Conservation (phyloP, 1,140 invertebrate genomes). For the Atopsyche davidsoni region DNA sequence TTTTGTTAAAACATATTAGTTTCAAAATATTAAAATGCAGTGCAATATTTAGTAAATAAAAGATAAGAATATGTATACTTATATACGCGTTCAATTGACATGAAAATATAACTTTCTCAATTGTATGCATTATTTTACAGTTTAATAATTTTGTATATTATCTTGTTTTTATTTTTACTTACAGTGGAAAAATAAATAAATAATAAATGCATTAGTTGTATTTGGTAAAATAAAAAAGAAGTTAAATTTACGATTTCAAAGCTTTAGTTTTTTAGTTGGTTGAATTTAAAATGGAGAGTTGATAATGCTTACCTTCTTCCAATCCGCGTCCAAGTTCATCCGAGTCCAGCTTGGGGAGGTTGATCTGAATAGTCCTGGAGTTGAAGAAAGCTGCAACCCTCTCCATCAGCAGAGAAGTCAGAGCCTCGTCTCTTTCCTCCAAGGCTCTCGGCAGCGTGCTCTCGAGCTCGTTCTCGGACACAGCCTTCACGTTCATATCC, state of each 20-base stretch:
- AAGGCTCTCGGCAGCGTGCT: conserved; percentile 54
- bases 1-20: no score
- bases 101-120: no score
- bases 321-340: conserved; percentile 61
- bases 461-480: conserved; percentile 61
- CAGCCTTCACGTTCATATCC: conserved; percentile 35
- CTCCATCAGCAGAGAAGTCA: conserved; percentile 65
- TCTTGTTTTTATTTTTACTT: no score
- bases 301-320: conserved; percentile 60
- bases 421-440: conserved; percentile 56
- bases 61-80: no score
- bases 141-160: no score
- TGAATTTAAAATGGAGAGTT: conserved; percentile 3
- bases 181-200: conserved; percentile 1
- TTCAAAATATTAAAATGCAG: no score
- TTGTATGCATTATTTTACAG: no score
- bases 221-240: not conserved
- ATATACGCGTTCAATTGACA: no score
- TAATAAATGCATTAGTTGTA: not conserved
- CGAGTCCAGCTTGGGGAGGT: conserved; percentile 62
- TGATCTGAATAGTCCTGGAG: conserved; percentile 66
- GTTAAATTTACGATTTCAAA: no score
- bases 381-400: conserved; percentile 63
- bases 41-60: no score
- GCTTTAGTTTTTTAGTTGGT: not conserved